phyloP scores from a whole-genome alignment of 2,113 vertebrate species.

The Pluvianellus socialis region DNA sequence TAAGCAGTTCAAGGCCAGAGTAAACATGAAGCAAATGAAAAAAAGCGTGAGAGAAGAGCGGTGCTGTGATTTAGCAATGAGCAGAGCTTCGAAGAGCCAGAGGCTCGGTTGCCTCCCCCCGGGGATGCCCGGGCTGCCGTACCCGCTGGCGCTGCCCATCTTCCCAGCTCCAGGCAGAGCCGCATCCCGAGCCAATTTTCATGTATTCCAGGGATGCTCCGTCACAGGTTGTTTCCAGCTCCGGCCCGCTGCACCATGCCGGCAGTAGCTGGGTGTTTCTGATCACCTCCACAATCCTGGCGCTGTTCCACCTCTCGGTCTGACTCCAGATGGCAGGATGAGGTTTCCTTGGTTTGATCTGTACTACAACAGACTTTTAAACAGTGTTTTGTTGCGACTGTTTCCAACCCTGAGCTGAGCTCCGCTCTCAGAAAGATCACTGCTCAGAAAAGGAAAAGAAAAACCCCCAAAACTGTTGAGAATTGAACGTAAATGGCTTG shows the following conservation, averaged over 20 bases:
- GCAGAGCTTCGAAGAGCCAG: constrained; percentile 17
- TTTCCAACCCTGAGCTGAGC: not conserved
- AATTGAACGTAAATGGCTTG: not conserved
- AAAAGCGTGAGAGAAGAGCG: not conserved
- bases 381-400: not conserved
- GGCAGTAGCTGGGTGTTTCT: constrained; percentile 1
- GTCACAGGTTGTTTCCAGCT: not conserved
- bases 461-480: not conserved
- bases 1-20: constrained; percentile 36
- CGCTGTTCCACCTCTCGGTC: not conserved
- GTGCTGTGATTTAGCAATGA: constrained; percentile 33
- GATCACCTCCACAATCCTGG: constrained; percentile 32
- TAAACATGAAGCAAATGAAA: constrained; percentile 41
- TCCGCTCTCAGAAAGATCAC: not conserved
- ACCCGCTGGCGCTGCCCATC: constrained; percentile 1
- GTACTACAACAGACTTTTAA: not conserved
- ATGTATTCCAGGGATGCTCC: not conserved
- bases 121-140: not conserved
- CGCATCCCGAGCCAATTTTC: not conserved
- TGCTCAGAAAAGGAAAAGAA: not conserved
- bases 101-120: not conserved
- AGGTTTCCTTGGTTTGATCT: constrained; percentile 6
- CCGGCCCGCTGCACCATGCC: not conserved
- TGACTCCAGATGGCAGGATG: constrained; percentile 53
- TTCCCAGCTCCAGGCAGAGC: constrained; percentile 9